Percentiles rank a stretch among this genome's conserved stretches.
Conservation (phyloP, 2,797 vertebrate species). For the Hozukius guyotensis region DNA sequence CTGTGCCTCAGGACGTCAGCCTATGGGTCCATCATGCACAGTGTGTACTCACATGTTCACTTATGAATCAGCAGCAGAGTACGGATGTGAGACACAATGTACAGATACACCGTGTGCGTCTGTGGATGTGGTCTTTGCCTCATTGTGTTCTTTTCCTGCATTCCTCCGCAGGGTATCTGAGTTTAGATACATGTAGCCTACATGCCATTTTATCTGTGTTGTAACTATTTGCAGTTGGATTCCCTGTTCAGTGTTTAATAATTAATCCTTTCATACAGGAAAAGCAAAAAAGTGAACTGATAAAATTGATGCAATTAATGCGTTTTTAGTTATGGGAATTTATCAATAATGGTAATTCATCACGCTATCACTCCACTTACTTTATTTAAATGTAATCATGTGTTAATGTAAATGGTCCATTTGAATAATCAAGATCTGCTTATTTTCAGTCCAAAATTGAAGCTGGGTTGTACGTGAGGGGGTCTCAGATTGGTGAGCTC, state of each 20-base stretch:
- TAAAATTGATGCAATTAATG: not conserved
- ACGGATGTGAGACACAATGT: slow-evolving; percentile 68
- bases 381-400: not conserved
- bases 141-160: slow-evolving; percentile 71
- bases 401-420: not conserved
- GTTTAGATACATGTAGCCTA: slow-evolving; percentile 41
- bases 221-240: slow-evolving; percentile 11
- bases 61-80: slow-evolving; percentile 65
- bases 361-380: not conserved
- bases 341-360: not conserved
- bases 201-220: slow-evolving; percentile 38
- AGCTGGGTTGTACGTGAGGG: slow-evolving; percentile 55
- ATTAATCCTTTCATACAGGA: not conserved
- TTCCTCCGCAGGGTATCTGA: slow-evolving; percentile 65
- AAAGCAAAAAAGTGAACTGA: not conserved
- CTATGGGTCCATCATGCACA: slow-evolving; percentile 14
- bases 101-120: slow-evolving; percentile 62
- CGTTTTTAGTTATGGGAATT: slow-evolving; percentile 6
- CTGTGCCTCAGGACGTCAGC: slow-evolving; percentile 29
- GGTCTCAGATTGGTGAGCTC: slow-evolving; percentile 74
- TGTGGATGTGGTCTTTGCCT: slow-evolving; percentile 61
- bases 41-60: slow-evolving; percentile 51
- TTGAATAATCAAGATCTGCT: slow-evolving; percentile 10
- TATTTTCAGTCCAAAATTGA: slow-evolving; percentile 36
- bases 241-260: not conserved